Conservation (phyloP, 35 echinoderm and acorn worm species). For the Apostichopus californicus region DNA sequence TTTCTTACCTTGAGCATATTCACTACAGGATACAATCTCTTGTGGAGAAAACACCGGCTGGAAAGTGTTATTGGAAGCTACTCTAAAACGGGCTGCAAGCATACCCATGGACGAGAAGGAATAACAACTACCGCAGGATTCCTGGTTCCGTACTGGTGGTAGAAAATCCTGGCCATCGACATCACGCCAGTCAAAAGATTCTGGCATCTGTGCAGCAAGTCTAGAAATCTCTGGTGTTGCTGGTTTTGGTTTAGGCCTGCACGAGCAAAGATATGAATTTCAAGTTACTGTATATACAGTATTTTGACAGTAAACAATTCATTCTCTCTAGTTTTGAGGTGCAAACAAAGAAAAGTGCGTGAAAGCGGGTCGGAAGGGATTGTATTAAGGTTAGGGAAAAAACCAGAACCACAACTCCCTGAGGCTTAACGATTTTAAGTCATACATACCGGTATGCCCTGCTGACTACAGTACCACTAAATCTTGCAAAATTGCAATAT, state of each 20-base stretch:
- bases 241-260: constrained; percentile 48
- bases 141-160: constrained; percentile 84
- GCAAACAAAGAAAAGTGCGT: no score
- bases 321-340: no score
- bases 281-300: no score
- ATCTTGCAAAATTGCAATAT: no score
- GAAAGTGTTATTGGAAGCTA: constrained; percentile 91
- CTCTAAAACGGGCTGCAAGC: constrained; percentile 77
- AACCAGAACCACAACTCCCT: no score
- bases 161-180: constrained; percentile 79
- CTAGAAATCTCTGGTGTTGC: constrained; percentile 28
- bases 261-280: neutral
- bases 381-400: no score
- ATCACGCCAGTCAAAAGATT: constrained; percentile 76
- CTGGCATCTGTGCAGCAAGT: constrained; percentile 44
- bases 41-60: constrained; percentile 83
- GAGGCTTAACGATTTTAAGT: no score
- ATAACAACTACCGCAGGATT: constrained; percentile 85
- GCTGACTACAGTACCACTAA: no score
- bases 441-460: no score
- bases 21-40: constrained; percentile 84
- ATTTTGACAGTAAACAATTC: no score
- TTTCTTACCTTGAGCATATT: constrained; percentile 85
- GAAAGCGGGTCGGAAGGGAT: no score
- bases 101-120: constrained; percentile 89